Evolutionary conservation across 2,797 vertebrate species (phyloP), one percentile per base, ranked within the genome.

Genomic region (Sardinella longiceps): DNA sequence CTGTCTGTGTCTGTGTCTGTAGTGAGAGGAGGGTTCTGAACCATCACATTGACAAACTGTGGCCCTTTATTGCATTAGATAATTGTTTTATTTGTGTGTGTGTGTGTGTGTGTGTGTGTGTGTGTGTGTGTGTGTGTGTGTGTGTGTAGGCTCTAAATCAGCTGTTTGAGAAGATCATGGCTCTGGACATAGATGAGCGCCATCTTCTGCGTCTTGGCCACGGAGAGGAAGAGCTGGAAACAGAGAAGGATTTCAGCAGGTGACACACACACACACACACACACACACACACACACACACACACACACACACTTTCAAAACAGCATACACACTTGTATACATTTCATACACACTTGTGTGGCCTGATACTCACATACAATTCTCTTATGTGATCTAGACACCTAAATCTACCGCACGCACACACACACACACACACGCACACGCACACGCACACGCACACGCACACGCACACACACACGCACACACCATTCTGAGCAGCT

Each of bases 81-180:
- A n/a, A n/a, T n/a, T n/a, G n/a, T n/a, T n/a, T n/a, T n/a, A n/a
- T n/a, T n/a, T 43, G 43, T 43, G 43, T 43, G 43, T 43, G 43
- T 43, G 43, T 43, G 1, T 43, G 43, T 43, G 43, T 43, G 58
- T 60, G 58, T 63, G n/a, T 63, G 58, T 63, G 56, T 60, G 20
- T 60, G 56, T 60, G 56, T 60, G 20, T 60, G 56, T 60, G 56
- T 60, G 15, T 90, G 20, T 86, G 51, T 50, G 15, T 83, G 33
- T 81, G 70, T 11, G 87, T 91, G 45, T 91, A 99, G 98, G 98
- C 98, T 86, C 93, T 99, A 91, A 99, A 99, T 94, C 98, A 99
- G 93, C 95, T 99, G 95, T 99, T 99, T 92, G 98, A 99, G 95
- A 99, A 99, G 93, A 99, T 99, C 95, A 99, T 99, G 97, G 98